These are phyloP conservation scores for Crossaster papposus DNA, from an alignment of 53 echinoderm and acorn worm genomes.

Conservation along the genomic window DNA sequence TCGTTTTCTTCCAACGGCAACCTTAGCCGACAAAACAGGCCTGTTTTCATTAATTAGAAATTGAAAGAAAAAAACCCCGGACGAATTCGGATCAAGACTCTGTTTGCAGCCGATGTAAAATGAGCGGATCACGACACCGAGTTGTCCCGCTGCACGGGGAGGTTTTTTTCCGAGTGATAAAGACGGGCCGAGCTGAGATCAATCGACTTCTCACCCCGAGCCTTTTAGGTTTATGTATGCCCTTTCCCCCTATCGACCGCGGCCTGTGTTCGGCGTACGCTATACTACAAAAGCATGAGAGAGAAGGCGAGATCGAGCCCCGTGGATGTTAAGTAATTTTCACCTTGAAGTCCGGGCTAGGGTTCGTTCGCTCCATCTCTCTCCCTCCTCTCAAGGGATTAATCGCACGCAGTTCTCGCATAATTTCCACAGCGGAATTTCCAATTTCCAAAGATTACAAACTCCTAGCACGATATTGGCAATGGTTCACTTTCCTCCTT, in stretches of 20 bases:
- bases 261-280: background rate
- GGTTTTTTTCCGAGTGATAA: background rate
- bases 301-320: background rate
- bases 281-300: background rate
- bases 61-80: background rate
- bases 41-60: background rate
- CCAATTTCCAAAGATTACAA: background rate
- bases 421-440: background rate
- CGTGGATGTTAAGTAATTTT: background rate
- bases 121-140: background rate
- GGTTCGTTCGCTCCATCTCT: background rate
- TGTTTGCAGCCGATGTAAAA: background rate
- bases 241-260: background rate
- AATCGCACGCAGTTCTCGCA: background rate
- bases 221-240: slow-evolving; percentile 10
- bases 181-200: background rate
- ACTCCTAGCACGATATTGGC: background rate
- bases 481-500: background rate
- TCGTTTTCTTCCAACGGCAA: background rate
- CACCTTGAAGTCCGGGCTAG: background rate
- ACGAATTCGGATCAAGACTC: background rate
- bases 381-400: background rate
- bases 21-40: background rate
- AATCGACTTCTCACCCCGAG: slow-evolving; percentile 7
- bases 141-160: background rate